phyloP scores from a whole-genome alignment of 2,888 invertebrate genomes.

The Mythimna albipuncta region DNA sequence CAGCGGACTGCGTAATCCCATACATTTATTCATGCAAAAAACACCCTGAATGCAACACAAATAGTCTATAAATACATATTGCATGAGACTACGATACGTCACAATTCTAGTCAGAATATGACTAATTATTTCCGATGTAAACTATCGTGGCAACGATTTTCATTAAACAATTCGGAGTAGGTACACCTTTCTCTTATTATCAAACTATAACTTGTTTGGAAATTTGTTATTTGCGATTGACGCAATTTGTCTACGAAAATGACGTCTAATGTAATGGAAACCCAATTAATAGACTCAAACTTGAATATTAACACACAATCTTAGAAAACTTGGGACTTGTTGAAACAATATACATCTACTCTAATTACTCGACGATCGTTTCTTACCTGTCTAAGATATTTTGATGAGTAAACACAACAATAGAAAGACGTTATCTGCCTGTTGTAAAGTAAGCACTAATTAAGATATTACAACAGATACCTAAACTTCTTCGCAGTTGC shows the following conservation, averaged over 20 bases:
- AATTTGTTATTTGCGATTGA: constrained; percentile 4
- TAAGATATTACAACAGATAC: constrained; percentile 38
- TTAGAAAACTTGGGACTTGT: neutral
- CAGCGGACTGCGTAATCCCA: constrained; percentile 5
- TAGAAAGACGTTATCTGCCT: constrained; percentile 23
- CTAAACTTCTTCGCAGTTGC: constrained; percentile 19
- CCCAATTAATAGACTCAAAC: constrained; percentile 5
- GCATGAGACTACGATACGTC: constrained; percentile 34
- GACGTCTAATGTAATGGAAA: neutral
- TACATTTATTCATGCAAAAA: constrained; percentile 42
- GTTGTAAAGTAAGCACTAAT: constrained; percentile 36
- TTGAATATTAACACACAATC: neutral
- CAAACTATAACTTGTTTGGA: neutral
- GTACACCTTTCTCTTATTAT: neutral
- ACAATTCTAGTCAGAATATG: constrained; percentile 39
- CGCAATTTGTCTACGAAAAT: neutral
- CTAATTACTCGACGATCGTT: neutral
- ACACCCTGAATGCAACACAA: constrained; percentile 43
- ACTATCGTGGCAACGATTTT: constrained; percentile 29
- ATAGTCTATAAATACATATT: constrained; percentile 38
- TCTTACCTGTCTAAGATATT: constrained; percentile 50
- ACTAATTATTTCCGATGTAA: constrained; percentile 33
- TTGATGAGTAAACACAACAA: constrained; percentile 38
- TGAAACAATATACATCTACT: neutral
- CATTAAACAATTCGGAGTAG: constrained; percentile 18